phyloP scores from a whole-genome alignment of 2,113 vertebrate species.

The Neolamprologus longior region DNA sequence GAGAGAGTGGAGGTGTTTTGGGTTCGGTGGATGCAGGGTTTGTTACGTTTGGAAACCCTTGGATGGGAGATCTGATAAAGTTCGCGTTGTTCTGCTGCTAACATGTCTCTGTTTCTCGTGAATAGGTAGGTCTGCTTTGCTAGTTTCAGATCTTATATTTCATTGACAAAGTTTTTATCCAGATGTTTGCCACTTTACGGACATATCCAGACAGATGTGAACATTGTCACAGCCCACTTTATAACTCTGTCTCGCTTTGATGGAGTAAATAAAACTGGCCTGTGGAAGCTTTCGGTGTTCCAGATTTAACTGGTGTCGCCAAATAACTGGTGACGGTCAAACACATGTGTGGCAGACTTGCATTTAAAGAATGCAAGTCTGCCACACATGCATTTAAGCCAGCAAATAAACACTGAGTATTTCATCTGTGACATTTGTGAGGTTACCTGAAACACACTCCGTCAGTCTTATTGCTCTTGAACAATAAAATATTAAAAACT shows the following conservation, averaged over 20 bases:
- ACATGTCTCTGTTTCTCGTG: slow-evolving; percentile 62
- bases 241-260: background rate
- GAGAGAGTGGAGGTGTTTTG: background rate
- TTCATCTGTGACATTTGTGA: background rate
- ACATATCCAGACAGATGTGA: background rate
- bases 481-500: background rate
- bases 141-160: background rate
- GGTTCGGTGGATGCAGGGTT: background rate
- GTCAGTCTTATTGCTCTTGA: background rate
- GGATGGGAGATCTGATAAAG: background rate
- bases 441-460: background rate
- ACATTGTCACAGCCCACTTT: background rate
- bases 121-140: slow-evolving; percentile 42
- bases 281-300: background rate
- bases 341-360: background rate
- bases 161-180: background rate
- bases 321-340: background rate
- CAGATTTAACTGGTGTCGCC: background rate
- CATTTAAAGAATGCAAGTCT: background rate
- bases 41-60: background rate
- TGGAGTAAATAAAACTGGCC: background rate
- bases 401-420: background rate
- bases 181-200: background rate
- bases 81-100: background rate
- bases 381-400: background rate